Base-by-base conservation (phyloP, 2,113 vertebrate species). In the Aptenodytes patagonicus region DNA sequence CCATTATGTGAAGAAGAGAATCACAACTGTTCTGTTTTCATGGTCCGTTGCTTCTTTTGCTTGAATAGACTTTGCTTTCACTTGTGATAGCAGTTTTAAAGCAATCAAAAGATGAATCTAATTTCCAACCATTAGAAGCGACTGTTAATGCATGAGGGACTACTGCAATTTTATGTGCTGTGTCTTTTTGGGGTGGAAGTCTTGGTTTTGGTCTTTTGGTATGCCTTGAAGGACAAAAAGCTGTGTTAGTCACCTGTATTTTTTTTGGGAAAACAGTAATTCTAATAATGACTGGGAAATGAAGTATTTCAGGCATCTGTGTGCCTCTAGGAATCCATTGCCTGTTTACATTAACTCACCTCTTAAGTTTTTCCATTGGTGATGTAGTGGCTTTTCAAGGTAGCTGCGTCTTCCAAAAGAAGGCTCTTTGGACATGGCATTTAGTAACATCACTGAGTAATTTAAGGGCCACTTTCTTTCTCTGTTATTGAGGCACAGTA, bases 1-100 rank as follows among this genome's bases (percentile, higher is more conserved):
- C 83, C 93, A 97, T 91, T 94, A 91, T 65, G 55, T 77, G 69
- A 92, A 93, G 51, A 94, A 12, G 80, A 61, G 91, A 61, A 47
- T 83, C 81, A 95, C 88, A 96, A 93, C 71, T 55, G 90, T 94
- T 77, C 91, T 34, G 79, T 95, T 95, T 97, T 97, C 83, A 91
- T 64, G 89, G 90, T 96, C 57, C 9, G 11, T 80, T 97, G 89
- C 88, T 87, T 44, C 81, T 96, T 98, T 97, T 93, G 93, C 83
- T 94, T 96, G 95, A 95, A 81, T 93, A 96, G 90, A 84, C 92
- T 95, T 95, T 97, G 72, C 57, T 96, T 97, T 97, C 78, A 92
- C 64, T 95, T 93, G 49, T 91, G 65, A 66, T 97, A 96, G 93
- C 21, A 32, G 24, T 97, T 97, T 97, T 91, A 97, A 97, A 94